Evolutionary conservation across 2,888 invertebrate species (phyloP).

Genomic region (Corythucha ciliata): DNA sequence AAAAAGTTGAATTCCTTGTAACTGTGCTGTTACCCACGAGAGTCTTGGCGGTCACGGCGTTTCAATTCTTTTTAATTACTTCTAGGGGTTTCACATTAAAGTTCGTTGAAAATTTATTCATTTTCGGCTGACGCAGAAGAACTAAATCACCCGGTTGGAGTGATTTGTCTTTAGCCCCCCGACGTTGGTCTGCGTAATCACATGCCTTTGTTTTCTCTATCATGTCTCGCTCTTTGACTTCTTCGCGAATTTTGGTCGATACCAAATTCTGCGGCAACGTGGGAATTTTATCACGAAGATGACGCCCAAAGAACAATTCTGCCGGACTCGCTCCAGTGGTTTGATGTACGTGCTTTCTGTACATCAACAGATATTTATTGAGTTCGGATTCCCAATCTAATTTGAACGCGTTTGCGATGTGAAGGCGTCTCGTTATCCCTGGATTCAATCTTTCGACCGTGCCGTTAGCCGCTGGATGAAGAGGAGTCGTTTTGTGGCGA

Average conservation of each 20-base stretch:
- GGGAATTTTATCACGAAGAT: neutral
- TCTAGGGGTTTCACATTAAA: neutral
- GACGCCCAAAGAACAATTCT: neutral
- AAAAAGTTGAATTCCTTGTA: neutral
- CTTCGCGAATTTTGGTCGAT: neutral
- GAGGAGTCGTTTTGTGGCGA: slow-evolving; percentile 23
- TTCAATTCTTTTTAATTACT: neutral
- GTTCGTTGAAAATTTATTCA: neutral
- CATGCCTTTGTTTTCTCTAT: neutral
- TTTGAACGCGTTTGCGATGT: slow-evolving; percentile 6
- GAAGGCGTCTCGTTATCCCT: slow-evolving; percentile 7
- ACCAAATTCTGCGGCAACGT: neutral
- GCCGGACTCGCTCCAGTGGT: neutral
- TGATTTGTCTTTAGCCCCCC: neutral
- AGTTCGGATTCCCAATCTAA: slow-evolving; percentile 14
- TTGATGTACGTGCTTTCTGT: neutral
- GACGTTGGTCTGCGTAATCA: neutral
- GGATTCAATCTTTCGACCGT: slow-evolving; percentile 8
- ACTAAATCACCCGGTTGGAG: neutral
- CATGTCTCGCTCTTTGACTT: neutral
- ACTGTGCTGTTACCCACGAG: neutral
- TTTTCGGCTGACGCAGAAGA: neutral
- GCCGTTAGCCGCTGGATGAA: slow-evolving; percentile 29
- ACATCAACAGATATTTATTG: slow-evolving; percentile 15
- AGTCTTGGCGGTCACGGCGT: neutral